Base-by-base conservation (phyloP, 2,113 vertebrate genomes). In the Bos javanicus region DNA sequence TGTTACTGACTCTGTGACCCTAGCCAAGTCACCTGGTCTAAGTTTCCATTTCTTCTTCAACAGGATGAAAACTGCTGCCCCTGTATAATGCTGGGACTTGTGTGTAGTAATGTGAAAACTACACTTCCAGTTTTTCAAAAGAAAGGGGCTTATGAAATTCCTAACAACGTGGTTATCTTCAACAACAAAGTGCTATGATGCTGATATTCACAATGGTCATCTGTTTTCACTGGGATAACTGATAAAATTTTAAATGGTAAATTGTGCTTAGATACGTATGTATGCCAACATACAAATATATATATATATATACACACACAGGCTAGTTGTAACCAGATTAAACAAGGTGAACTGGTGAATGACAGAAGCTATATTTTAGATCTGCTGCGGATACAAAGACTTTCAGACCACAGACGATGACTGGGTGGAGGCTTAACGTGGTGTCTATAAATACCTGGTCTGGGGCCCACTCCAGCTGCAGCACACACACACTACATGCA, bases 391-490 rank as follows among this genome's bases (percentile, higher is more conserved):
- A 96, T 15, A 95, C 36, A 92, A 12, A 97, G 86, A 93, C 80
- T 90, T 76, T 91, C 64, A 95, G 89, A 98, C 54, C 71, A 95
- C 39, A 90, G 90, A 92, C 2, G 92, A 91, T 83, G 1, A 7
- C 0, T 12, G 91, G 7, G 95, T 19, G 3, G 30, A 97, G 95
- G 97, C 81, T 74, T 39, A 85, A 96, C 21, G 4, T 0, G 19
- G 56, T 2, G 76, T 91, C 98, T 97, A 92, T 98, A 99, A 99
- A 99, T 99, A 99, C 99, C 99, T 99, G 99, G 99, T 99, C 99
- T 99, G 99, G 99, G 98, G 99, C 99, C 99, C 99, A 99, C 99
- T 99, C 99, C 99, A 99, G 99, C 99, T 99, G 99, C 99, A 99
- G 99, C 95, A 99, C 98, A 99, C 98, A 99, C 99, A 99, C 99